Percentiles rank a stretch among this genome's conserved stretches.
Evolutionary conservation across 2,888 invertebrate species (phyloP).

Genomic region (Amphipyra berbera): DNA sequence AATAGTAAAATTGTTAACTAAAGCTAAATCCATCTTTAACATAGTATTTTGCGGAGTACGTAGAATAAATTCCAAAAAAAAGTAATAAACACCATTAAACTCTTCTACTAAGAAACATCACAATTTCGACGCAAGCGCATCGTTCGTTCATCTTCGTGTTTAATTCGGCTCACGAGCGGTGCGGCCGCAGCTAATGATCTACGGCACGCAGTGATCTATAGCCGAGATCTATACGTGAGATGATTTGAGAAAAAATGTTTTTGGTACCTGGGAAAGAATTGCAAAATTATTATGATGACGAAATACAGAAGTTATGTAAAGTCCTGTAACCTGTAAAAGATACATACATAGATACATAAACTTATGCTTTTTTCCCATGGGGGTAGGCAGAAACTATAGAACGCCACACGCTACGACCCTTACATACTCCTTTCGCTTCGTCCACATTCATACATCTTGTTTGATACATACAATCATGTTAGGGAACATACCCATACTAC

Average conservation of each 20-base stretch:
- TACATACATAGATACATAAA: no score
- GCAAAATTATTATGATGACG: not conserved
- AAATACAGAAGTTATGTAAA: not conserved
- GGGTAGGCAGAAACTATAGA: no score
- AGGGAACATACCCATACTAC: no score
- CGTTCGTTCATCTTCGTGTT: slow-evolving; percentile 51
- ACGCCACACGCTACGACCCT: no score
- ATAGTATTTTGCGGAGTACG: not conserved
- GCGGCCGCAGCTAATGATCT: slow-evolving; percentile 66
- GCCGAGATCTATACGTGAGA: slow-evolving; percentile 57
- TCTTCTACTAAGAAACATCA: slow-evolving; percentile 27
- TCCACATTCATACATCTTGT: no score
- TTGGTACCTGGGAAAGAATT: slow-evolving; percentile 5
- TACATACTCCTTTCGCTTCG: no score
- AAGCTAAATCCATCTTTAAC: not conserved
- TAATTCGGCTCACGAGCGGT: slow-evolving; percentile 71
- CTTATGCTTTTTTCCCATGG: no score
- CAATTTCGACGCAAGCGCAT: slow-evolving; percentile 41
- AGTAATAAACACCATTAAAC: slow-evolving; percentile 6
- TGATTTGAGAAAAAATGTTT: slow-evolving; percentile 16
- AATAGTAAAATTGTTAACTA: no score
- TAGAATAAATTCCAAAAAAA: slow-evolving; percentile 9
- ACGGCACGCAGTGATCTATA: slow-evolving; percentile 58
- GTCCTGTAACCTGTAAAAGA: not conserved
- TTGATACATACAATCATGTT: no score